These are phyloP conservation scores for Cossypha dichroa DNA, from an alignment of 2,797 vertebrate genomes.

Conservation along the genomic window DNA sequence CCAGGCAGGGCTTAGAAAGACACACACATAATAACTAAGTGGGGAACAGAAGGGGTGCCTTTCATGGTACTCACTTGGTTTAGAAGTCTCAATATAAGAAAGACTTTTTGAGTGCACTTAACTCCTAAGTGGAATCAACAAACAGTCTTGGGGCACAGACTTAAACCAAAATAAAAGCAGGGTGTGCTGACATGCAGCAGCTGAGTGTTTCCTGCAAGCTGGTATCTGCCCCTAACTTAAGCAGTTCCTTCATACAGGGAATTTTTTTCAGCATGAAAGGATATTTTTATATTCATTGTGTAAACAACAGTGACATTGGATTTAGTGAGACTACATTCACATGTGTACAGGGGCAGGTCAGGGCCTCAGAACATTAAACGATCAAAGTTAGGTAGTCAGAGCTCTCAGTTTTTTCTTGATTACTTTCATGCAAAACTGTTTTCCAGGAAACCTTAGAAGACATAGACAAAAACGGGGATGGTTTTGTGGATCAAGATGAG, in stretches of 20 bases:
- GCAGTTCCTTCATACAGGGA: not conserved
- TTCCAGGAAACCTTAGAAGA: constrained; percentile 97
- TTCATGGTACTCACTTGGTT: not conserved
- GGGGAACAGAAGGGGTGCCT: not conserved
- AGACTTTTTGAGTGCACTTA: not conserved
- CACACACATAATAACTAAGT: not conserved
- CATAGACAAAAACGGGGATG: constrained; percentile 94
- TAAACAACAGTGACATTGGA: not conserved
- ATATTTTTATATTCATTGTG: not conserved
- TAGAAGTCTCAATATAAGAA: not conserved
- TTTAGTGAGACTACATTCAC: not conserved
- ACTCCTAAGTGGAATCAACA: not conserved
- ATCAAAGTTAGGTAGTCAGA: not conserved
- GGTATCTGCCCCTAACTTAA: not conserved
- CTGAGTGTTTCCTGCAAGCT: not conserved
- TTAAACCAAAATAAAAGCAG: not conserved
- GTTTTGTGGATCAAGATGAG: constrained; percentile 95
- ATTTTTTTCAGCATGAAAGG: not conserved
- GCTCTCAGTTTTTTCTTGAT: not conserved
- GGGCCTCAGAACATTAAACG: not conserved
- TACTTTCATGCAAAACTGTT: not conserved
- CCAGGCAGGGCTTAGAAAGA: not conserved
- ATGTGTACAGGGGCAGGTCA: not conserved
- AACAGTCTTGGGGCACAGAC: not conserved
- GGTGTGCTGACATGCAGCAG: not conserved